Evolutionary conservation across 2,113 vertebrate species (phyloP).

Genomic region (Xyliphius kryptos): DNA sequence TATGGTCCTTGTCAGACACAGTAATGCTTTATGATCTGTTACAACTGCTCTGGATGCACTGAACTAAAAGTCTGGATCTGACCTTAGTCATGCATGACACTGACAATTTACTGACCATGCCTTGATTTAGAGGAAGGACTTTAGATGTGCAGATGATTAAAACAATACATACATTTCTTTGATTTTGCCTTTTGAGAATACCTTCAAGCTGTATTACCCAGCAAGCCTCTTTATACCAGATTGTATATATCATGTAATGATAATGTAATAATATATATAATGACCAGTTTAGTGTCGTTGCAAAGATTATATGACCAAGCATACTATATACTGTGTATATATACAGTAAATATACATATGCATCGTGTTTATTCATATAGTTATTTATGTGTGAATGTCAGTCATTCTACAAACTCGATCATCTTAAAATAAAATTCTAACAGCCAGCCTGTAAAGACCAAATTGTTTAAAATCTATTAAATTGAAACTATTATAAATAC

Average conservation of each 20-base stretch:
- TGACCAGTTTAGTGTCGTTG: no score
- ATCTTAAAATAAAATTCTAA: no score
- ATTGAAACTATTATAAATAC: no score
- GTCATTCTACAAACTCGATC: no score
- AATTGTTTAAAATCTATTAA: no score
- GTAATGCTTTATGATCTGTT: conserved; percentile 13
- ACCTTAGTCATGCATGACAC: conserved; percentile 28
- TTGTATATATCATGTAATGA: no score
- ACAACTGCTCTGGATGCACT: conserved; percentile 12
- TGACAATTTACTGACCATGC: conserved; percentile 11
- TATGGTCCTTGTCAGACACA: conserved; percentile 22
- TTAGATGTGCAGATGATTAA: conserved; percentile 30
- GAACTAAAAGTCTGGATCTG: conserved; percentile 24
- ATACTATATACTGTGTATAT: background rate
- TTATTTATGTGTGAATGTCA: no score
- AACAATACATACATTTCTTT: conserved; percentile 1
- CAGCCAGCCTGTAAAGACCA: no score
- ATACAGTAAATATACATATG: no score
- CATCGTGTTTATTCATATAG: no score
- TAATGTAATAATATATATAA: no score
- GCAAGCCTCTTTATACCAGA: no score
- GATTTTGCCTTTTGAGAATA: background rate
- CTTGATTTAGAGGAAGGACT: conserved; percentile 11
- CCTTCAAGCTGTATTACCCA: background rate
- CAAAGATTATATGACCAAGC: background rate